Evolutionary conservation across 2,113 vertebrate species (phyloP), one percentile per base, ranked within the genome.

Genomic region (Sciurus niger): DNA sequence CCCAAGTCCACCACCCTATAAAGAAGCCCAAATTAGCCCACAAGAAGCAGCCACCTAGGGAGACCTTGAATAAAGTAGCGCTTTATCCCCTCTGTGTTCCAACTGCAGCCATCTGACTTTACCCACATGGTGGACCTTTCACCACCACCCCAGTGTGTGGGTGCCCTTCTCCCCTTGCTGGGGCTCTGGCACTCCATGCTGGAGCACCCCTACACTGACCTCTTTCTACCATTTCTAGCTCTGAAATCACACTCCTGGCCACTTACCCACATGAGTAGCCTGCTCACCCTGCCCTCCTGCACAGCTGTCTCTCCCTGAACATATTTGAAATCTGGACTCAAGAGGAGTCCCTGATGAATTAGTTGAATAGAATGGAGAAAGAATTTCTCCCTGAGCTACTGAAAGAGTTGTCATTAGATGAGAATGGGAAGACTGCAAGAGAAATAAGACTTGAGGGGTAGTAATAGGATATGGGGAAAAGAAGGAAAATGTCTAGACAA

Each of bases 401-500:
- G 6, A 73, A 82, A 84, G 84, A 93, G 83, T 8, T 89, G 30
- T 86, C 34, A n/a, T 60, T 60, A 68, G n/a, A 67, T 89, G 67
- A 92, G 30, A n/a, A 65, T 92, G 85, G 43, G 28, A 94, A 82
- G 58, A 46, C 55, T 55, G 6, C 25, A 63, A 65, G 51, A 89
- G 67, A 92, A 82, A 82, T 20, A 89, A 32, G 9, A 34, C 43
- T 89, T 24, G n/a, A 24, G 78, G 63, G 72, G 79, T 51, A 88
- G 90, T 65, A 63, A 7, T 84, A 89, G 55, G 24, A 32, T 46
- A 32, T 43, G 32, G 25, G 16, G 2, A 18, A 48, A 63, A 67
- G 76, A 68, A 80, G 34, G 34, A 70, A 63, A 83, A 43, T 24
- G 28, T 84, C 72, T 34, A 79, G 30, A 53, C 8, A 40, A 58